Percentiles rank a stretch among this genome's conserved stretches.
phyloP scores from a whole-genome alignment of 2,888 invertebrate species.

The Melangyna quadrimaculata region DNA sequence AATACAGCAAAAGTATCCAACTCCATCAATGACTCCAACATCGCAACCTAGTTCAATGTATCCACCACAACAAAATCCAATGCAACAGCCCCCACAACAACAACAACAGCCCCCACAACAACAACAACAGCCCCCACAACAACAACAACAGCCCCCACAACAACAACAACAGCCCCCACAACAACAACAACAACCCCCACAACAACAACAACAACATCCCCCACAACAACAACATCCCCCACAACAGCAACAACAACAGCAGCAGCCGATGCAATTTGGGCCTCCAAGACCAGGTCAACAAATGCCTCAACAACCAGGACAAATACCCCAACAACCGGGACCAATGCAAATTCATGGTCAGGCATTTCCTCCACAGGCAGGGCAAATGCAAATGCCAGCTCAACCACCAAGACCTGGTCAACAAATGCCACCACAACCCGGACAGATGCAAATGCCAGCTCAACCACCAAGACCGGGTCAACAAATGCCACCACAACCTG shows the following conservation, averaged over 20 bases:
- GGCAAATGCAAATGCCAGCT: neutral
- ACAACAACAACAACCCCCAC: too few species aligned
- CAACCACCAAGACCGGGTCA: constrained; percentile 65
- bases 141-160: constrained; percentile 45
- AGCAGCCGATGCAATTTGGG: constrained; percentile 61
- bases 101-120: constrained; percentile 47
- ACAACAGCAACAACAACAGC: constrained; percentile 31
- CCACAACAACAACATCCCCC: too few species aligned
- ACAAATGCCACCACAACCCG: constrained; percentile 72
- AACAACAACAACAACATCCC: too few species aligned
- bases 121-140: constrained; percentile 45
- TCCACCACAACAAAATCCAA: constrained; percentile 40
- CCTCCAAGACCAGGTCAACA: constrained; percentile 73
- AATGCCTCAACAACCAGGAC: constrained; percentile 18
- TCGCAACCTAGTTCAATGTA: constrained; percentile 50
- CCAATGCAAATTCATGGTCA: constrained; percentile 16
- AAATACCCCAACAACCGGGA: constrained; percentile 5
- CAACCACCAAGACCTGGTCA: constrained; percentile 64
- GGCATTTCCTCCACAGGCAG: constrained; percentile 14
- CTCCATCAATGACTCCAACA: constrained; percentile 41
- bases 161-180: too few species aligned
- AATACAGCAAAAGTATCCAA: constrained; percentile 55
- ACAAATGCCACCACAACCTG: constrained; percentile 35
- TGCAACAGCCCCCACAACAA: constrained; percentile 51
- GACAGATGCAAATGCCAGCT: constrained; percentile 50